Percentiles rank a stretch among this genome's conserved stretches.
phyloP scores from a whole-genome alignment of 2,888 invertebrate species.

The Neelides folsomi region DNA sequence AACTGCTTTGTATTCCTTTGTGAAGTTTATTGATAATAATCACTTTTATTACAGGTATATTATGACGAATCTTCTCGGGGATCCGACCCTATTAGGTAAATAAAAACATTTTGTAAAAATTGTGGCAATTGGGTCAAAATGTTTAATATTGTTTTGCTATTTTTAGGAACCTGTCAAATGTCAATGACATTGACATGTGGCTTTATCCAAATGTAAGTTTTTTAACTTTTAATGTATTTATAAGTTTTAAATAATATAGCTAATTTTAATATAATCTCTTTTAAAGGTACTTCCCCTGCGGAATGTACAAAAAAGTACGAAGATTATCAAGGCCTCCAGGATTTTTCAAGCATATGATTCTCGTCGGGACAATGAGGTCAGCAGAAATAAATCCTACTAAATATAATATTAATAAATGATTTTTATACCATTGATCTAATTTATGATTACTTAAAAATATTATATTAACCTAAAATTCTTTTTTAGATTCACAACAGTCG shows the following conservation, averaged over 20 bases:
- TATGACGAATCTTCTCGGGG: constrained; percentile 54
- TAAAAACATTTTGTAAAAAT: constrained; percentile 1
- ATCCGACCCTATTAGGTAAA: constrained; percentile 58
- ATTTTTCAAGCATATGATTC: constrained; percentile 57
- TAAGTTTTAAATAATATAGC: too few relatives aligned
- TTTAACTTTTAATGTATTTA: too few relatives aligned
- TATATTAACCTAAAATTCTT: too few relatives aligned
- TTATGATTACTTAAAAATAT: too few relatives aligned
- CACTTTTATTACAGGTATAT: constrained; percentile 53
- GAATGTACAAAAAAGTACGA: constrained; percentile 52
- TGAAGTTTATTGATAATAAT: background rate
- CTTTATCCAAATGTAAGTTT: constrained; percentile 51
- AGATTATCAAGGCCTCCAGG: constrained; percentile 50
- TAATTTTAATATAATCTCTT: too few relatives aligned
- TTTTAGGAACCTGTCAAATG: constrained; percentile 59
- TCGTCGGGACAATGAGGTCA: constrained; percentile 58
- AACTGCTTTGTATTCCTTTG: too few relatives aligned
- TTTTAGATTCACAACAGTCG: constrained; percentile 55
- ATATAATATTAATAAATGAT: too few relatives aligned
- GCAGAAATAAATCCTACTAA: too few relatives aligned
- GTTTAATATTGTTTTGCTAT: constrained; percentile 1
- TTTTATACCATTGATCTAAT: too few relatives aligned
- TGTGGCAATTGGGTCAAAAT: constrained; percentile 1
- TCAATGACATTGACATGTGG: constrained; percentile 58
- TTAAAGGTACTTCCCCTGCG: constrained; percentile 48